Base-by-base conservation (phyloP, 2,113 vertebrate species). In the Rynchops niger region DNA sequence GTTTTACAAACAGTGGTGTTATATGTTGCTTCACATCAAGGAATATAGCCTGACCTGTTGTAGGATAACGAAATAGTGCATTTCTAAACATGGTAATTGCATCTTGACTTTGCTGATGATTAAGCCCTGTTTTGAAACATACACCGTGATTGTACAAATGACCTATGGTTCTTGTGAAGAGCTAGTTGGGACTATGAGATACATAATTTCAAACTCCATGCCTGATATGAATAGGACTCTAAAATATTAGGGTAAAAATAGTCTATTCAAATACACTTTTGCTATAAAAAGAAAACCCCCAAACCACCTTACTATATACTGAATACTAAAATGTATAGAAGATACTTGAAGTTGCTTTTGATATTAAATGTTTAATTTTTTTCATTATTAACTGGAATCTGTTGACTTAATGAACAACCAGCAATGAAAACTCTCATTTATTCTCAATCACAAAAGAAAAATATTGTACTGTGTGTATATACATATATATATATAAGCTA, bases 381-480 rank as follows among this genome's bases (percentile, higher is more conserved):
- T 95, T 92, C 78, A 72, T 86, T 79, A 93, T 92, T 65, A 86
- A 94, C 94, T 91, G 92, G 90, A 89, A 92, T 88, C 76, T 73
- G 94, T 78, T 92, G 87, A 77, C 72, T 77, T 86, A 89, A 97
- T 59, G 59, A 95, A 59, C 78, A 77, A 96, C 91, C 67, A 95
- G 93, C 93, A 56, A 66, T 81, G 76, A 83, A 81, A 93, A 88
- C 42, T 74, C 65, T 36, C 93, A 82, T 96, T 95, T 96, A 95
- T 93, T 95, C 94, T 95, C 91, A 89, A 95, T 95, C 89, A 88
- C 73, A 73, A 77, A 96, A 95, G 61, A 93, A 94, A 94, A 87
- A 62, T 89, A 97, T 91, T 97, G 96, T 97, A 97, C 84, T 89
- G 77, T 94, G 86, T 97, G 93, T 91, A 96, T 95, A 97, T 95